These are phyloP conservation scores for Eulimnadia texana DNA, from an alignment of 1,140 invertebrate genomes.

Conservation along the genomic window DNA sequence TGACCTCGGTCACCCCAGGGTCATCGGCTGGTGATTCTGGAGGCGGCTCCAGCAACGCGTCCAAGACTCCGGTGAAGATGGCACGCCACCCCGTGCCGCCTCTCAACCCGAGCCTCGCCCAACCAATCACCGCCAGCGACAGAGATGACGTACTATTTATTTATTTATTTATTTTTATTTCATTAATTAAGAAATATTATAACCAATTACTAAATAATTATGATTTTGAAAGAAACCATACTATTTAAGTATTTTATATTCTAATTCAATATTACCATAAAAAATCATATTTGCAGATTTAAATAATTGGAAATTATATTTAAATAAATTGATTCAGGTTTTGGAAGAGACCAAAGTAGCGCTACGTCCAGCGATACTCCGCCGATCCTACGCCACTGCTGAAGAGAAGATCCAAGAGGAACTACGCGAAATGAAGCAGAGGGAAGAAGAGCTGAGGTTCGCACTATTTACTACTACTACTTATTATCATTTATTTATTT, in stretches of 20 bases:
- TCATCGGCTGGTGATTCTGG: slow-evolving; percentile 11
- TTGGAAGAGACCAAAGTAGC: slow-evolving; percentile 13
- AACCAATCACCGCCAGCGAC: not conserved
- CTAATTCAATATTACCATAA: too few relatives aligned
- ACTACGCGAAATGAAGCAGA: slow-evolving; percentile 51
- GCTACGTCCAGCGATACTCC: slow-evolving; percentile 22
- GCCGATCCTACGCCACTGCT: slow-evolving; percentile 29
- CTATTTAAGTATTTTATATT: too few relatives aligned
- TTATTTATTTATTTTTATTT: too few relatives aligned
- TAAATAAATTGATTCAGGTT: not conserved
- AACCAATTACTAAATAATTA: too few relatives aligned
- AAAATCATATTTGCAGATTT: not conserved
- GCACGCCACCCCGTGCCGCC: not conserved
- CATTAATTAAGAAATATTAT: too few relatives aligned
- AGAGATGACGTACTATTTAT: not conserved
- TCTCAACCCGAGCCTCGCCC: not conserved
- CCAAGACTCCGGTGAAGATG: not conserved
- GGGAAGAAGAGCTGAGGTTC: slow-evolving; percentile 58
- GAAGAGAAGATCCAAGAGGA: slow-evolving; percentile 65
- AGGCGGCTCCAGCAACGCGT: not conserved
- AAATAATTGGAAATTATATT: not conserved
- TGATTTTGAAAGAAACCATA: too few relatives aligned
- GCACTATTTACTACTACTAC: not conserved
- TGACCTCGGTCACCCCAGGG: slow-evolving; percentile 4
- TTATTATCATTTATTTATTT: too few relatives aligned